A percentile compares a stretch with the other conserved stretches of the same genome.
Evolutionary conservation across 2,888 invertebrate genomes (phyloP).

Genomic region (Oxycera nigricornis): DNA sequence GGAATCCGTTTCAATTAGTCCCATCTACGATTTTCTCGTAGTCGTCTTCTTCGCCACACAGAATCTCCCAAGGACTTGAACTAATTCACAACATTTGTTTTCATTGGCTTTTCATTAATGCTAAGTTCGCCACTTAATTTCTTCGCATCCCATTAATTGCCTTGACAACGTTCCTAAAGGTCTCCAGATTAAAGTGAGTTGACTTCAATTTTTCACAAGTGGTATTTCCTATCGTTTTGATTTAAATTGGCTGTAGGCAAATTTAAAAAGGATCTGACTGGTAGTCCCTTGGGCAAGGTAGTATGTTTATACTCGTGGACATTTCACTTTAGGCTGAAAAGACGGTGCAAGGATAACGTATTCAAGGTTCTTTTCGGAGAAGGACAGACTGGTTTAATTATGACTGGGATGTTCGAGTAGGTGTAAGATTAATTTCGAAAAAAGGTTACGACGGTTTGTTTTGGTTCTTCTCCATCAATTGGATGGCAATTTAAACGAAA

Average conservation of each 20-base stretch:
- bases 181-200: background rate
- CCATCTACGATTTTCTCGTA: no score
- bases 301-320: background rate
- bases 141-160: background rate
- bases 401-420: no score
- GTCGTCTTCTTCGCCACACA: background rate
- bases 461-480: no score
- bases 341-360: background rate
- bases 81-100: background rate
- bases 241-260: background rate
- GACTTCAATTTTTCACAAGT: background rate
- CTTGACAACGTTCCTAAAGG: background rate
- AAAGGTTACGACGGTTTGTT: no score
- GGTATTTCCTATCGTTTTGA: background rate
- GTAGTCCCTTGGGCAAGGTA: background rate
- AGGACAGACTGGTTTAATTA: no score
- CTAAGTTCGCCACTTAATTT: background rate
- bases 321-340: background rate
- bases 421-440: no score
- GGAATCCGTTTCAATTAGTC: background rate
- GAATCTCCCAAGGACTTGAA: background rate
- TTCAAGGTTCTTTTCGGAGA: no score
- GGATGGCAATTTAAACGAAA: no score
- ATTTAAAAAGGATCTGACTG: background rate
- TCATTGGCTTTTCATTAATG: background rate